Conservation (phyloP, 1,140 invertebrate species). For the Archivesica marissinica region DNA sequence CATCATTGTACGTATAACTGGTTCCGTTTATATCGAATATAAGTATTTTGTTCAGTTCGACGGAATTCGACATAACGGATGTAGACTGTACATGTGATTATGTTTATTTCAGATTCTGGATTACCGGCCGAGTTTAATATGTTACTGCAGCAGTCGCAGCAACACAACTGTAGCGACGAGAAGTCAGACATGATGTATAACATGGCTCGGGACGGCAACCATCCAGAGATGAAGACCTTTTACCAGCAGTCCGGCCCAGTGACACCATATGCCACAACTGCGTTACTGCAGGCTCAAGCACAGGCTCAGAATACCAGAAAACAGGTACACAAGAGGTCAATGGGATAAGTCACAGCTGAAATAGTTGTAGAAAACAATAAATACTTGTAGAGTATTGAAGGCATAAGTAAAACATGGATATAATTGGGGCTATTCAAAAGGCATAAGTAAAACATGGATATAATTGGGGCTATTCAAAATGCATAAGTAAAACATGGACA, state of each 20-base stretch:
- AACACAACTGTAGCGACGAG: slow-evolving; percentile 34
- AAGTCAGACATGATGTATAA: slow-evolving; percentile 62
- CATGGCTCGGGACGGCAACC: slow-evolving; percentile 63
- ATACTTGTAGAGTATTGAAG: too few relatives aligned
- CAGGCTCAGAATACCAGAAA: slow-evolving; percentile 37
- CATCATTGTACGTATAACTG: too few relatives aligned
- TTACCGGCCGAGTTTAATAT: slow-evolving; percentile 72
- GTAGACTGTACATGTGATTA: too few relatives aligned
- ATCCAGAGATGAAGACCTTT: slow-evolving; percentile 88
- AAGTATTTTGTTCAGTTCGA: too few relatives aligned
- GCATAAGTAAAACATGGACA: background rate
- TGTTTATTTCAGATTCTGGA: slow-evolving; percentile 40
- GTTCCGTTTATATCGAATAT: too few relatives aligned
- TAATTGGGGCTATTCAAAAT: background rate
- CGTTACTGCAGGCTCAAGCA: slow-evolving; percentile 84
- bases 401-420: too few relatives aligned
- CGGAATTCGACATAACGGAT: too few relatives aligned
- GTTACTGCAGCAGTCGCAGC: slow-evolving; percentile 69
- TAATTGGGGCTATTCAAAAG: too few relatives aligned
- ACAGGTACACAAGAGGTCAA: slow-evolving; percentile 6
- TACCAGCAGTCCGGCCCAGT: slow-evolving; percentile 87
- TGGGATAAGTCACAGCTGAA: too few relatives aligned
- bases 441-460: too few relatives aligned
- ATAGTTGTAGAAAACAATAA: too few relatives aligned
- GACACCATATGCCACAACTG: slow-evolving; percentile 93